Percentiles rank a stretch among this genome's conserved stretches.
Conservation (phyloP, 2,113 vertebrate genomes). For the Muntiacus reevesi region DNA sequence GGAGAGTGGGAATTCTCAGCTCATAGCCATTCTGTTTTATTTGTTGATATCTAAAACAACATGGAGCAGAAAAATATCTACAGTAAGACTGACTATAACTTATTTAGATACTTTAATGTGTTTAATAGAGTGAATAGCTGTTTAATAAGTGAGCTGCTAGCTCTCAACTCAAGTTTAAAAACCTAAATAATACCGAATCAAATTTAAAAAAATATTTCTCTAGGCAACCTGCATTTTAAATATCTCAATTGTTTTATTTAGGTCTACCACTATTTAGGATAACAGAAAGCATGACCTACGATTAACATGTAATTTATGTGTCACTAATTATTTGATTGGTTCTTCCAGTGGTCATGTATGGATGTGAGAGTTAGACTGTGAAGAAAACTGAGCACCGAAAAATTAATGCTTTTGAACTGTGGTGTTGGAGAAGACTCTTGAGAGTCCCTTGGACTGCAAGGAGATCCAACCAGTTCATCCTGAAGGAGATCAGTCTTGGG, state of each 20-base stretch:
- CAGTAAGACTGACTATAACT: not conserved
- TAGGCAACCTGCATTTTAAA: not conserved
- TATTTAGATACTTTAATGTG: not conserved
- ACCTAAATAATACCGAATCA: not conserved
- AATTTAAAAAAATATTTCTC: not conserved
- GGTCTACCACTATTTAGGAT: not conserved
- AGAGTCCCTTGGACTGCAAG: no score
- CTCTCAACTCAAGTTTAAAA: not conserved
- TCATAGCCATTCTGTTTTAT: not conserved
- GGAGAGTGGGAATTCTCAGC: not conserved
- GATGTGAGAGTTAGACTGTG: no score
- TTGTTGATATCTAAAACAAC: not conserved
- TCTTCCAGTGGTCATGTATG: no score
- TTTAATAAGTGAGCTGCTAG: not conserved
- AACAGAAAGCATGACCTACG: not conserved
- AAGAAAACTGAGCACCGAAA: no score
- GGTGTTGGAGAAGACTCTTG: no score
- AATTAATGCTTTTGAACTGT: no score
- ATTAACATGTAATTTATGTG: not conserved
- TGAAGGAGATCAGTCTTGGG: no score
- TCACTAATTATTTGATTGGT: not conserved
- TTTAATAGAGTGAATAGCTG: not conserved
- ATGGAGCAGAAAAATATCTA: not conserved
- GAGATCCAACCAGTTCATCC: no score
- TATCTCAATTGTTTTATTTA: not conserved